These are phyloP conservation scores for Lottia gigantea DNA, from an alignment of 2,888 invertebrate species.

Conservation along the genomic window DNA sequence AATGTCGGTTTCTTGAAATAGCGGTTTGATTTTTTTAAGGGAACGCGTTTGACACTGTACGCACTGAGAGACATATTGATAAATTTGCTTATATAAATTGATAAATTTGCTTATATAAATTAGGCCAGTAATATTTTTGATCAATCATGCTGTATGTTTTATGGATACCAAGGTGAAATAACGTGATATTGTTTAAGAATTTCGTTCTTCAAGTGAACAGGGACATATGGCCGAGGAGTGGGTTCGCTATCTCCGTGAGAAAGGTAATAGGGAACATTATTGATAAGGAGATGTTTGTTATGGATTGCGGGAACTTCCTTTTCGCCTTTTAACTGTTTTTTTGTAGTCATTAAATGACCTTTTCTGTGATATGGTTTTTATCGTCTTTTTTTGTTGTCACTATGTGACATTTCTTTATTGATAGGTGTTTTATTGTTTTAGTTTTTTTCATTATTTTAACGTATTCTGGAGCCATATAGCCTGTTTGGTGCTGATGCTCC, in stretches of 20 bases:
- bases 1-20: slow-evolving; percentile 32
- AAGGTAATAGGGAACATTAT: neutral
- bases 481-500: too few relatives aligned
- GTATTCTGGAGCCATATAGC: too few relatives aligned
- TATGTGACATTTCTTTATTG: too few relatives aligned
- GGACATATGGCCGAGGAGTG: neutral
- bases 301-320: neutral
- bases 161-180: neutral
- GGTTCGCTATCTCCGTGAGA: neutral
- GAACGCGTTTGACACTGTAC: slow-evolving; percentile 23
- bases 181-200: neutral
- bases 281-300: neutral
- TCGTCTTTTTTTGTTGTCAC: too few relatives aligned
- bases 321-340: neutral
- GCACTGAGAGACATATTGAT: slow-evolving; percentile 6
- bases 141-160: neutral
- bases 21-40: slow-evolving; percentile 20
- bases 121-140: neutral
- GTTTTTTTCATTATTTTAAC: too few relatives aligned
- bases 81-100: too few relatives aligned
- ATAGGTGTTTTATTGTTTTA: too few relatives aligned
- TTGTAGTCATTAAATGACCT: too few relatives aligned
- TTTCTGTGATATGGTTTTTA: too few relatives aligned
- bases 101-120: too few relatives aligned
- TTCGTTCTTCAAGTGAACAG: neutral